Evolutionary conservation across 2,888 invertebrate species (phyloP), one percentile per base, ranked within the genome.

Genomic region (Thecophora atra): DNA sequence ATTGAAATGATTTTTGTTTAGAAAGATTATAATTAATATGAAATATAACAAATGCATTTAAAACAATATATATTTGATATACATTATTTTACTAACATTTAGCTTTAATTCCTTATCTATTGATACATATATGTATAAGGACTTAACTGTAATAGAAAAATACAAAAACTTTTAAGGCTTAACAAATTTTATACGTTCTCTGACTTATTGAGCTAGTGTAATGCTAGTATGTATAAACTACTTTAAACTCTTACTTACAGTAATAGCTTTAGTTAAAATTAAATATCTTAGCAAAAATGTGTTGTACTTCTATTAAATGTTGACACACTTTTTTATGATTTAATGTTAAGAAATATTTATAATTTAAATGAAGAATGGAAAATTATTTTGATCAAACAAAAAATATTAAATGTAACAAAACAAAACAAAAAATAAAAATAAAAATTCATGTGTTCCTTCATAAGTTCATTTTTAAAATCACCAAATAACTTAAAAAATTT

Each of bases 111-210:
- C 26, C 26, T 44, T 62, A n/a, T n/a, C n/a, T n/a, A n/a, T n/a
- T n/a, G n/a, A n/a, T n/a, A n/a, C n/a, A n/a, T n/a, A n/a, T n/a
- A n/a, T n/a, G n/a, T n/a, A n/a, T 52, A 42, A 63, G 62, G 24
- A 54, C 19, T 68, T 51, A 64, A 47, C 69, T 58, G 44, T 37
- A 37, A 52, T 74, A 74, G 72, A 74, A 74, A 74, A 74, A 72
- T 74, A 74, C 67, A 74, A 74, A 74, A 72, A 68, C 70, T 66
- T 68, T 69, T 71, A 72, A 69, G 62, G 37, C 67, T 72, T 74
- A 74, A 74, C 72, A 71, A 64, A 56, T 71, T 62, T 70, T 69
- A 54, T 72, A 67, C 44, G 60, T 70, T 63, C 15, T 62, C 30
- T 63, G 17, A 68, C 70, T 52, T 70, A 62, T 62, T 24, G 15